These are phyloP conservation scores for Phenacoccus solenopsis DNA, from an alignment of 1,140 invertebrate species.

Conservation along the genomic window DNA sequence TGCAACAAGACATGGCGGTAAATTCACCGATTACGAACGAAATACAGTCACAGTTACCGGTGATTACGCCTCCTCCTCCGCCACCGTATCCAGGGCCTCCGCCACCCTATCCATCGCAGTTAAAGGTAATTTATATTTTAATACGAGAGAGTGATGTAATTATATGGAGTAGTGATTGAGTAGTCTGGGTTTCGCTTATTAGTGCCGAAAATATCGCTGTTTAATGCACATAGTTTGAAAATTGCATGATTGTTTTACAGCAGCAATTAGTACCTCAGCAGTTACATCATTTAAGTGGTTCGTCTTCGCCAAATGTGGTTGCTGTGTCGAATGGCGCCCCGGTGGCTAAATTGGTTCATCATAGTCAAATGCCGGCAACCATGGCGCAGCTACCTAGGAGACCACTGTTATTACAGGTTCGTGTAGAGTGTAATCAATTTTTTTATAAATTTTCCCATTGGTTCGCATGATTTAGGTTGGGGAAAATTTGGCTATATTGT, in stretches of 20 bases:
- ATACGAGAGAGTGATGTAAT: neutral
- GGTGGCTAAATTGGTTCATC: conserved; percentile 2
- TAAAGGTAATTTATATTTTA: conserved; percentile 12
- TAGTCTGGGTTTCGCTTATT: neutral
- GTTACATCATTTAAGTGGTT: conserved; percentile 10
- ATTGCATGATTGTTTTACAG: neutral
- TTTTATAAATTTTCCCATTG: too few species aligned
- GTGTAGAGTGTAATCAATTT: too few species aligned
- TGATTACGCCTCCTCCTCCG: conserved; percentile 30
- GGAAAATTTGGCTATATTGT: too few species aligned
- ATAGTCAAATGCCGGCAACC: neutral
- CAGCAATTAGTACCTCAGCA: conserved; percentile 12
- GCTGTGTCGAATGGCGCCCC: neutral
- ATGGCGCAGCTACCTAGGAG: neutral
- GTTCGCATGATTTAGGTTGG: too few species aligned
- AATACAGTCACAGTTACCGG: neutral
- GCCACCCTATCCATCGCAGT: conserved; percentile 47
- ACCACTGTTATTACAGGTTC: conserved; percentile 6
- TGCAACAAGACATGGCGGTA: neutral
- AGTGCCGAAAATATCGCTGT: neutral
- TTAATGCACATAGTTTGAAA: neutral
- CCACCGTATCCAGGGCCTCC: conserved; percentile 48
- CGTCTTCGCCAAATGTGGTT: neutral
- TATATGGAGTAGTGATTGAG: too few species aligned
- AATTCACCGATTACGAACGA: neutral